phyloP scores from a whole-genome alignment of 2,888 invertebrate genomes.

The Brenthis ino region DNA sequence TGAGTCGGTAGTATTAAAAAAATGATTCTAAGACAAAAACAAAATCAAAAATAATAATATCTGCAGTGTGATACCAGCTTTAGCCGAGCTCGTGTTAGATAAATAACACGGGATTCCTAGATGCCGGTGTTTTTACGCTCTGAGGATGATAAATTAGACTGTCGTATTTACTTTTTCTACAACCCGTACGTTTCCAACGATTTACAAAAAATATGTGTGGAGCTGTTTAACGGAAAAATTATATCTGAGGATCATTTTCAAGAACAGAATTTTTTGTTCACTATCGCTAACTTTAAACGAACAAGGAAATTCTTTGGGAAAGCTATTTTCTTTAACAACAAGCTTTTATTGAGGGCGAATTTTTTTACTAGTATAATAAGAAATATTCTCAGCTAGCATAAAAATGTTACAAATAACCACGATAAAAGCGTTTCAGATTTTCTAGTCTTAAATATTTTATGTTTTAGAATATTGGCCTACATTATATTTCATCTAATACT shows the following conservation, averaged over 20 bases:
- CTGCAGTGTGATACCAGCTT: conserved; percentile 1
- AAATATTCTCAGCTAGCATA: no score
- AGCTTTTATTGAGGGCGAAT: no score
- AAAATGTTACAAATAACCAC: no score
- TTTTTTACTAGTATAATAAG: no score
- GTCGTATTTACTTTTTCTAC: conserved; percentile 25
- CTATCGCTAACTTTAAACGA: not conserved
- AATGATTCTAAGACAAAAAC: not conserved
- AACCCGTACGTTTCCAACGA: conserved; percentile 14
- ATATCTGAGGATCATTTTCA: not conserved
- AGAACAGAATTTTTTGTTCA: not conserved
- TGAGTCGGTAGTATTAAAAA: no score
- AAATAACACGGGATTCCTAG: conserved; percentile 22
- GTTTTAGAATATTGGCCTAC: no score
- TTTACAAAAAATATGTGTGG: conserved; percentile 4
- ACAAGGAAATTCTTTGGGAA: not conserved
- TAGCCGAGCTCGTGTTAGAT: conserved; percentile 22
- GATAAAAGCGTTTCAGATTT: no score
- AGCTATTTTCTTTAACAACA: no score
- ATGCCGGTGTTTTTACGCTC: conserved; percentile 20
- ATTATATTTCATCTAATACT: no score
- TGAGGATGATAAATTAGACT: conserved; percentile 24
- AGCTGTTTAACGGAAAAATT: conserved; percentile 1
- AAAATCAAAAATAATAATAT: not conserved
- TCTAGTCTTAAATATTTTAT: no score